Evolutionary conservation across 2,888 invertebrate species (phyloP).

Genomic region (Pecten maximus): DNA sequence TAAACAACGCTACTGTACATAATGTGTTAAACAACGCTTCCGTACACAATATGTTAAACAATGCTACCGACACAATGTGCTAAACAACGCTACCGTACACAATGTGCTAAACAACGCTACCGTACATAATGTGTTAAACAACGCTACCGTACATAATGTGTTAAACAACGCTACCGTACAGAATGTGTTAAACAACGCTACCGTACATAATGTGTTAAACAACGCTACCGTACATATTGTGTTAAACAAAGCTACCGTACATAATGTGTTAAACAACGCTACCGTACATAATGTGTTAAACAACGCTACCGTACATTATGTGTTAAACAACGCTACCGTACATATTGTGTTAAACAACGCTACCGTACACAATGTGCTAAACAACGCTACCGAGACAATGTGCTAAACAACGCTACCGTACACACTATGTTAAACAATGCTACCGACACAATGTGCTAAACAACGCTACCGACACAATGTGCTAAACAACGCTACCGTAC

Average conservation of each 20-base stretch:
- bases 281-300: background rate
- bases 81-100: background rate
- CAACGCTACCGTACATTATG: background rate
- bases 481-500: background rate
- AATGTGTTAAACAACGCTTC: background rate
- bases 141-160: background rate
- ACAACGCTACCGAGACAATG: background rate
- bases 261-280: too few relatives aligned
- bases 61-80: background rate
- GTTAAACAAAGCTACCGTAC: too few relatives aligned
- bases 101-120: background rate
- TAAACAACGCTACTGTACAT: background rate
- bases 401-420: background rate
- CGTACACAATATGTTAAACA: background rate
- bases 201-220: background rate
- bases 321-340: background rate
- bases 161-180: background rate
- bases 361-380: background rate
- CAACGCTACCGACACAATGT: background rate
- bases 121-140: background rate
- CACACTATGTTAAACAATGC: background rate
- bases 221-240: background rate
- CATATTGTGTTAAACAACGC: background rate
- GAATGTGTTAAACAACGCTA: background rate
- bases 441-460: background rate